phyloP scores from a whole-genome alignment of 2,113 vertebrate genomes.

The Oncorhynchus keta region DNA sequence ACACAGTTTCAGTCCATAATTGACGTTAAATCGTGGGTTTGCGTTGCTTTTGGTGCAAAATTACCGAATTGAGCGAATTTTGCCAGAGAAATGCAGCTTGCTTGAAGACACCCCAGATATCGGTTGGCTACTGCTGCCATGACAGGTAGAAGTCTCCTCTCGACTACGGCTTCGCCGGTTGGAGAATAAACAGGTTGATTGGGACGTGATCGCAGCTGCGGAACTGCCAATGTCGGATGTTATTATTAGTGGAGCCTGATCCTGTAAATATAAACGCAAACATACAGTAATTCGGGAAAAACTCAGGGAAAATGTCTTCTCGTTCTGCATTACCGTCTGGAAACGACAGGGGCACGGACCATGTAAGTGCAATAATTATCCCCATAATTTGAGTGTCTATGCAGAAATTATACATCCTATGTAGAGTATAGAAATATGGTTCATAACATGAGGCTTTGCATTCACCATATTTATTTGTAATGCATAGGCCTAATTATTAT shows the following conservation, averaged over 20 bases:
- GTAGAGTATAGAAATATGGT: neutral
- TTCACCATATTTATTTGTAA: neutral
- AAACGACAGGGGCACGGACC: conserved; percentile 77
- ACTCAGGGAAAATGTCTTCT: conserved; percentile 79
- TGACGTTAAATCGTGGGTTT: conserved; percentile 40
- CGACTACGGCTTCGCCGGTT: conserved; percentile 59
- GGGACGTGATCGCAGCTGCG: conserved; percentile 59
- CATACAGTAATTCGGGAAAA: conserved; percentile 48
- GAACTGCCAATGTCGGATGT: conserved; percentile 37
- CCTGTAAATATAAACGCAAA: conserved; percentile 45
- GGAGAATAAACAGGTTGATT: conserved; percentile 66
- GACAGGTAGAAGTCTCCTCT: conserved; percentile 71
- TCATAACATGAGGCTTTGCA: conserved; percentile 27
- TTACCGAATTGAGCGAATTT: conserved; percentile 39
- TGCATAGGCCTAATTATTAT: neutral
- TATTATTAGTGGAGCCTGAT: conserved; percentile 47
- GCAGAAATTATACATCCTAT: conserved; percentile 33
- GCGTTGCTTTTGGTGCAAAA: conserved; percentile 46
- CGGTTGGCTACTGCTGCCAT: conserved; percentile 64
- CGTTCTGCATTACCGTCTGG: conserved; percentile 77
- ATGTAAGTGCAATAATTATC: conserved; percentile 71
- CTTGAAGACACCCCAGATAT: conserved; percentile 67
- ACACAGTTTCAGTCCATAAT: conserved; percentile 61
- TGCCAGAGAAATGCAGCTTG: conserved; percentile 65
- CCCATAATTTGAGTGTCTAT: conserved; percentile 40